phyloP scores from a whole-genome alignment of 2,113 vertebrate genomes.

The Corvus moneduloides region DNA sequence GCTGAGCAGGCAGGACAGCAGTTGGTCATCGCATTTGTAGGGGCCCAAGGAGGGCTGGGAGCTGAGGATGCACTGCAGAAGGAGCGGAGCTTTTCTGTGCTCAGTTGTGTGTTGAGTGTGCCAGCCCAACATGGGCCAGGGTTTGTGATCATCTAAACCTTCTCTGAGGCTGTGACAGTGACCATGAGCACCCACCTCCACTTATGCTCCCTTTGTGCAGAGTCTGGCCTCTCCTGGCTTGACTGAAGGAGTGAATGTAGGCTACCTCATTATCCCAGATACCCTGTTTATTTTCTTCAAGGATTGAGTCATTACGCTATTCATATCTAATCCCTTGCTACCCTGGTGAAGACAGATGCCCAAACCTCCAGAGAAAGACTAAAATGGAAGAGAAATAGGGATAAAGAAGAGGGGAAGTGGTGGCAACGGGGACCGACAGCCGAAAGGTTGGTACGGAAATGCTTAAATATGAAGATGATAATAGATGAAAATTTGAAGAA shows the following conservation, averaged over 20 bases:
- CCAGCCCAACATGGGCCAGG: rapidly evolving
- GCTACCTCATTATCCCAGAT: background rate
- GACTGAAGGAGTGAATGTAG: background rate
- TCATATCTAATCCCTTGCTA: background rate
- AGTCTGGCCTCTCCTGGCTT: background rate
- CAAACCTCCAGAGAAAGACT: background rate
- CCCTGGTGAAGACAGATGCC: background rate
- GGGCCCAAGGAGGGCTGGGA: background rate
- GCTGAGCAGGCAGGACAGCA: background rate
- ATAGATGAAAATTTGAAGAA: background rate
- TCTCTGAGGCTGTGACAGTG: background rate
- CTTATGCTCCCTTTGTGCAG: background rate
- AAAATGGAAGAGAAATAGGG: background rate
- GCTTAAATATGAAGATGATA: background rate
- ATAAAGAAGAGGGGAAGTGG: background rate
- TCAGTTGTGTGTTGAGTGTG: no score
- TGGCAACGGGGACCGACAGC: background rate
- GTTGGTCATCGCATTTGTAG: rapidly evolving
- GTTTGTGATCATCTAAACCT: background rate
- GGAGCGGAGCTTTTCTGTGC: background rate
- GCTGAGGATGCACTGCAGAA: rapidly evolving
- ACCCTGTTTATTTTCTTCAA: background rate
- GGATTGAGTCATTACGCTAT: background rate
- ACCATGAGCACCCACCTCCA: background rate
- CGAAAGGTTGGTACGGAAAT: background rate